Conservation (phyloP, 2,888 invertebrate species). For the Autographa gamma region DNA sequence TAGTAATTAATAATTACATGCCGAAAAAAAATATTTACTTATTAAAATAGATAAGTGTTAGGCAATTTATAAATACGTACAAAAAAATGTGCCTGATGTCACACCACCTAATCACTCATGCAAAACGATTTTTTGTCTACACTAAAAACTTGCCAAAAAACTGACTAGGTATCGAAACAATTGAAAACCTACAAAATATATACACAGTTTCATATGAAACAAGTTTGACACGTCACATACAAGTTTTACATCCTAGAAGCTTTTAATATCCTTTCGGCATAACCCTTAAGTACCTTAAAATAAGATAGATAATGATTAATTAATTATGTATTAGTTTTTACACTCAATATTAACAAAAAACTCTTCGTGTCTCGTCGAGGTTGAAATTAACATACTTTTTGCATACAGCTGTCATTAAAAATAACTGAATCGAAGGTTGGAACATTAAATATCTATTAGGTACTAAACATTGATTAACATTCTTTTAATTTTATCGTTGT, state of each 20-base stretch:
- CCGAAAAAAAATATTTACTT: too few species aligned
- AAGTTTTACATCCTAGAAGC: neutral
- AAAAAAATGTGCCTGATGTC: too few species aligned
- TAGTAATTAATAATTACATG: too few species aligned
- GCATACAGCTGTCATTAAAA: neutral
- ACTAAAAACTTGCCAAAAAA: neutral
- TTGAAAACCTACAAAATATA: neutral
- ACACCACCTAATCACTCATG: neutral
- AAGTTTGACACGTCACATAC: neutral
- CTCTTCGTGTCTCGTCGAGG: neutral
- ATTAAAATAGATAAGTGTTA: too few species aligned
- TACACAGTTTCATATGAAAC: too few species aligned
- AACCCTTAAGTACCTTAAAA: neutral
- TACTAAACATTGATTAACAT: neutral
- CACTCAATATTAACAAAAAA: neutral
- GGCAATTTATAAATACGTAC: too few species aligned
- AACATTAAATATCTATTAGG: neutral
- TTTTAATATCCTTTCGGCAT: neutral
- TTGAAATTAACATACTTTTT: neutral
- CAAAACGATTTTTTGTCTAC: neutral
- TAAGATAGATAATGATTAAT: neutral
- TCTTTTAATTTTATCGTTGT: neutral
- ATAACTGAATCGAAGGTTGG: neutral
- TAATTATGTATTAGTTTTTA: neutral
- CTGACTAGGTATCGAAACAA: neutral